Base-by-base conservation (phyloP, 2,113 vertebrate genomes). In the Sapayoa aenigma region DNA sequence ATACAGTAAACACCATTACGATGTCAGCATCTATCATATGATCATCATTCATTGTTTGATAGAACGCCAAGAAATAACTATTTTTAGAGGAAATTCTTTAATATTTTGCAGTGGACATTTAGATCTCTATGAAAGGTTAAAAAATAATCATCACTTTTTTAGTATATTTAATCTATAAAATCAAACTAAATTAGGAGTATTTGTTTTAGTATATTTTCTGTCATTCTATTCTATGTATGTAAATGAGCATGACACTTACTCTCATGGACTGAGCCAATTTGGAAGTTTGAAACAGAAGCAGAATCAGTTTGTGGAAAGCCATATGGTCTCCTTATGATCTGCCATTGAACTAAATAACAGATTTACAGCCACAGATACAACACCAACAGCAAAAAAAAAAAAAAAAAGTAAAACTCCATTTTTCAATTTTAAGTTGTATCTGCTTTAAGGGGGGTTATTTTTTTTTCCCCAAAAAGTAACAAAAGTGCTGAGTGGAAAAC, bases 281-380 rank as follows among this genome's bases (percentile, higher is more conserved):
- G 67, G 88, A 90, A 88, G 58, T 93, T 90, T 87, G 83, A 88
- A 93, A 69, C 78, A 85, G 92, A 90, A 93, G 42, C 62, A 91
- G 72, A 95, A 91, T 68, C 71, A 31, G 67, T 83, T 93, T 74
- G 50, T 79, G 42, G 71, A 95, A 91, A 97, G 55, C 63, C 90
- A 91, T 91, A 89, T 84, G 78, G 67, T 87, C 31, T 62, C 71
- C 89, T 90, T 95, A 94, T 73, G 91, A 96, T 93, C 84, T 91
- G 83, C 68, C 65, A 77, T 94, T 94, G 94, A 91, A 94, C 37
- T 87, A 87, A 94, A 62, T 77, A 93, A 81, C 66, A 94, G 74
- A 91, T 91, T 95, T 95, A 87, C 47, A 87, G 28, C n/a, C 88
- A 87, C 52, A 82, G 27, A 65, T 84, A 90, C n/a, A 89, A 79